Evolutionary conservation across 1,140 invertebrate species (phyloP), one percentile per base, ranked within the genome.

Genomic region (Akabosia matsudoensis): DNA sequence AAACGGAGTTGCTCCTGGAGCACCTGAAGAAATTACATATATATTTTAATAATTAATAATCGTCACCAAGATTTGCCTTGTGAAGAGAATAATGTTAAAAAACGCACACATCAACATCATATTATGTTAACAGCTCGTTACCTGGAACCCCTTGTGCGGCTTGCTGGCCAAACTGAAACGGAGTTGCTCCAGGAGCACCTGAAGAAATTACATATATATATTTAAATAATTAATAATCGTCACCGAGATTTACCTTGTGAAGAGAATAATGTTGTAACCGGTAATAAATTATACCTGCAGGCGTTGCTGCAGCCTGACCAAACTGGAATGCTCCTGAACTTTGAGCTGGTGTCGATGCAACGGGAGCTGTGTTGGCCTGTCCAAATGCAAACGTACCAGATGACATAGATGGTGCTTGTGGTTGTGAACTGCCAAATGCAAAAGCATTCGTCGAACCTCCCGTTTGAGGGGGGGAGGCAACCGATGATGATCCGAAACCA

Each of bases 321-420:
- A 76, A 76, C 34, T 76, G 75, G 30, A 76, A 76, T 28, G 33
- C 67, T 3, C 67, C 70, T 34, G 75, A 10, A 54, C 37, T 1
- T 14, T 22, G 30, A 28, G 76, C 56, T 33, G 61, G 24, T 51
- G n/a, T 56, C 16, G n/a, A 24, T 71, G 14, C 3, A 74, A 4
- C 31, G 3, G 45, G n/a, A 33, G 28, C 7, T 45, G 37, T 45
- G 37, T 18, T 45, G 7, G 37, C 7, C 37, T 45, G 37, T 45
- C 37, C 37, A 45, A 45, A 45, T 10, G 37, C 37, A 45, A 45
- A 45, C 37, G 7, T 18, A 45, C 37, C 37, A 45, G n/a, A n/a
- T n/a, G n/a, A n/a, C n/a, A n/a, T n/a, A n/a, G n/a, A n/a, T n/a
- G n/a, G n/a, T n/a, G n/a, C n/a, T n/a, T n/a, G n/a, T n/a, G n/a